These are phyloP conservation scores for Dysmachus trigonus DNA, from an alignment of 2,888 invertebrate genomes.

Conservation along the genomic window DNA sequence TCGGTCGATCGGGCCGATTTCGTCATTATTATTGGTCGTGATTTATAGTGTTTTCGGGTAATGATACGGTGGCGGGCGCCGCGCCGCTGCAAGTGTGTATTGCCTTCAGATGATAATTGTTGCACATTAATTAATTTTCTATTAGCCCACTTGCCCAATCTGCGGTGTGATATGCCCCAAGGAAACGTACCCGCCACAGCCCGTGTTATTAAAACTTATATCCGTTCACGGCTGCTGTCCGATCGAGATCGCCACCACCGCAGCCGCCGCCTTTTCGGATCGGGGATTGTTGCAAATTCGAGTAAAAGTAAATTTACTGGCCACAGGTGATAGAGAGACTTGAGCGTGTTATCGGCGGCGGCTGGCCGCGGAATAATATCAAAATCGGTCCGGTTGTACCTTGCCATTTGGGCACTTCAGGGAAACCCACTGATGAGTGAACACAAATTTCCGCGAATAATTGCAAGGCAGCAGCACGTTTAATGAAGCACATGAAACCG, in stretches of 20 bases:
- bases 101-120: conserved; percentile 37
- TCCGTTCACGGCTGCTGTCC: not conserved
- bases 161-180: conserved; percentile 19
- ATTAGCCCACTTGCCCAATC: conserved; percentile 40
- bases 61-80: not conserved
- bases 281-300: conserved; percentile 24
- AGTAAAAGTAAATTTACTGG: conserved; percentile 28
- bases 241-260: not conserved
- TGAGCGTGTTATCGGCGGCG: not conserved
- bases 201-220: conserved; percentile 18
- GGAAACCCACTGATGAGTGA: conserved; percentile 2
- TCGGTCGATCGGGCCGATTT: not conserved
- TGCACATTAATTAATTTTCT: conserved; percentile 42
- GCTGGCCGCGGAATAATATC: not conserved
- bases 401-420: not conserved
- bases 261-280: not conserved
- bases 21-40: conserved; percentile 22
- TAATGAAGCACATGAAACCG: not conserved
- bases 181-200: not conserved
- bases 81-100: conserved; percentile 10
- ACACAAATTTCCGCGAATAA: not conserved
- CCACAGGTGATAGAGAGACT: conserved; percentile 33
- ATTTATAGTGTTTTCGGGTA: conserved; percentile 2
- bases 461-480: not conserved
- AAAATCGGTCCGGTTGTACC: not conserved